A percentile compares a stretch with the other conserved stretches of the same genome.
Conservation (phyloP, 2,797 vertebrate genomes). For the Tapirus indicus region DNA sequence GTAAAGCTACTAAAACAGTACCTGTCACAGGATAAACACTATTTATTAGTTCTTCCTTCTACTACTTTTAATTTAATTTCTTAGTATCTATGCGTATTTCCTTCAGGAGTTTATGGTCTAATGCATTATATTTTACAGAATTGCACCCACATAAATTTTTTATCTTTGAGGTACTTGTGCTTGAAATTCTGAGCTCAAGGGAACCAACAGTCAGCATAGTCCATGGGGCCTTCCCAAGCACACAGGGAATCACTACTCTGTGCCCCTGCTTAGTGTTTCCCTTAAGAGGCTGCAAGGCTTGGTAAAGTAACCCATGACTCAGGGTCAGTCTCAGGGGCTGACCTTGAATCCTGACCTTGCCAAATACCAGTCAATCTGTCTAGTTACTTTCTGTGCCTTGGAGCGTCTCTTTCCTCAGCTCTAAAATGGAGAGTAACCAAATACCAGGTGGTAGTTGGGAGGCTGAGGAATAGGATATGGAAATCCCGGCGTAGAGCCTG, state of each 20-base stretch:
- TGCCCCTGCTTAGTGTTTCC: too few species aligned
- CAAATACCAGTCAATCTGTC: too few species aligned
- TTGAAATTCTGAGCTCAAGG: too few species aligned
- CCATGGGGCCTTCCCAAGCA: too few species aligned
- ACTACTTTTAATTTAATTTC: background rate
- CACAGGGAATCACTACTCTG: background rate
- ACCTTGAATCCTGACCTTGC: background rate
- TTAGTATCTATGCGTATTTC: too few species aligned
- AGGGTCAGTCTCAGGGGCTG: too few species aligned
- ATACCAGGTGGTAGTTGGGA: background rate
- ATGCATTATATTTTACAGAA: too few species aligned
- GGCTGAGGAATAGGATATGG: background rate
- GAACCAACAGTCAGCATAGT: too few species aligned
- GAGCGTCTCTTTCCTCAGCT: background rate
- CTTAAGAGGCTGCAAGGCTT: background rate
- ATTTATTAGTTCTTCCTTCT: background rate
- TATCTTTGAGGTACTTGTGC: too few species aligned
- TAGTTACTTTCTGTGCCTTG: background rate
- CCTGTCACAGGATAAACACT: too few species aligned
- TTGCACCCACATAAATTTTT: too few species aligned
- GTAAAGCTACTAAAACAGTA: rapidly evolving
- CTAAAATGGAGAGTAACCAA: background rate
- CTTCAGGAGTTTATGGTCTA: too few species aligned
- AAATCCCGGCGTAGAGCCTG: background rate
- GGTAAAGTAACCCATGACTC: background rate